Base-by-base conservation (phyloP, 2,113 vertebrate species). In the Neolamprologus cancellatus region DNA sequence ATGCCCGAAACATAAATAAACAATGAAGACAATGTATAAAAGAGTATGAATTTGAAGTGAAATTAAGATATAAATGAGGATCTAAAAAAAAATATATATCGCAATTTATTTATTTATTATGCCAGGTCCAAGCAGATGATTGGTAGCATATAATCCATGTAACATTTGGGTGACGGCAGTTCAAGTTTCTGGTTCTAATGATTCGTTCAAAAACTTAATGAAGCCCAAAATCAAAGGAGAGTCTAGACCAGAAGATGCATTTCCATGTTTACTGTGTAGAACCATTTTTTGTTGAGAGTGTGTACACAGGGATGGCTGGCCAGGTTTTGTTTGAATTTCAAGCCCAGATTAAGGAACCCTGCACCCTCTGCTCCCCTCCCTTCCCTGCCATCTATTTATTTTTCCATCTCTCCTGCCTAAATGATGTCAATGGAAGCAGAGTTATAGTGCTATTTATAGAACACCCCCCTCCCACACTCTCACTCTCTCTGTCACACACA, bases 351-450 rank as follows among this genome's bases (percentile, higher is more conserved):
- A 95, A 96, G 95, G 91, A 95, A 95, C 94, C 89, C 93, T 92
- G 92, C 52, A 15, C 84, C 88, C 81, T 61, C 84, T 85, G 18
- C 92, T 88, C 48, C 90, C 87, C 91, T 88, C 91, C 86, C 74
- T 74, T 86, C 87, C 86, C 86, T 78, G 92, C 90, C 91, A 88
- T 92, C 95, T 96, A 95, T 96, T 96, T 97, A 96, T 96, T 97
- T 97, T 97, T 96, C 96, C 96, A 94, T 96, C 94, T 96, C 95
- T 95, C 95, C 94, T 95, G 93, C 93, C 94, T 96, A 96, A 96
- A 96, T 97, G 96, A 97, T 97, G 96, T 96, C 96, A 97, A 96
- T 96, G 96, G 96, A 95, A 96, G 96, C 94, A 89, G 94, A 95
- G 95, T 94, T 94, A 95, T 90, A 94, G 93, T 93, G 94, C 95